These are phyloP conservation scores for Macrosiphum euphorbiae DNA, from an alignment of 2,888 invertebrate species.

Conservation along the genomic window DNA sequence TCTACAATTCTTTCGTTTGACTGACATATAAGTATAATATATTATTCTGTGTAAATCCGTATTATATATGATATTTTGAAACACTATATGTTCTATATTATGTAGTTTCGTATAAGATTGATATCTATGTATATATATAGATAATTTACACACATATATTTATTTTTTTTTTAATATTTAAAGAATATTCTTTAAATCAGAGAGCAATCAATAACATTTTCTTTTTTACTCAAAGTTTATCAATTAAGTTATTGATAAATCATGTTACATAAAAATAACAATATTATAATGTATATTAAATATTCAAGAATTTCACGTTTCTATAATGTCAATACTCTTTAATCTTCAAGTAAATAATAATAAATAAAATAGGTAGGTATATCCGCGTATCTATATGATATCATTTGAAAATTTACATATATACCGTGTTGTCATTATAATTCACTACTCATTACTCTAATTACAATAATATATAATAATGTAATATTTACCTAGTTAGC, in stretches of 20 bases:
- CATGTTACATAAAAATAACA: background rate
- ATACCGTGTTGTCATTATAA: too few species aligned
- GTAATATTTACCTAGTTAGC: background rate
- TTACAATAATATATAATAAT: background rate
- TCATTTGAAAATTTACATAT: background rate
- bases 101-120: background rate
- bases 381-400: background rate
- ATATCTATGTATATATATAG: background rate
- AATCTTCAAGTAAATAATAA: background rate
- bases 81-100: background rate
- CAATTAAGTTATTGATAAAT: background rate
- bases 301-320: background rate
- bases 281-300: background rate
- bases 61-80: background rate
- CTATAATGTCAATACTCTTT: background rate
- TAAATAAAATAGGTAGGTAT: background rate
- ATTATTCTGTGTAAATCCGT: background rate
- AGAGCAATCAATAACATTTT: background rate
- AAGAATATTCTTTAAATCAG: background rate
- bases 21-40: background rate
- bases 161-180: background rate
- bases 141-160: background rate
- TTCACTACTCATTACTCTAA: too few species aligned
- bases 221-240: background rate
- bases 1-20: background rate